These are phyloP conservation scores for Phalacrocorax carbo DNA, from an alignment of 2,113 vertebrate genomes.

Conservation along the genomic window DNA sequence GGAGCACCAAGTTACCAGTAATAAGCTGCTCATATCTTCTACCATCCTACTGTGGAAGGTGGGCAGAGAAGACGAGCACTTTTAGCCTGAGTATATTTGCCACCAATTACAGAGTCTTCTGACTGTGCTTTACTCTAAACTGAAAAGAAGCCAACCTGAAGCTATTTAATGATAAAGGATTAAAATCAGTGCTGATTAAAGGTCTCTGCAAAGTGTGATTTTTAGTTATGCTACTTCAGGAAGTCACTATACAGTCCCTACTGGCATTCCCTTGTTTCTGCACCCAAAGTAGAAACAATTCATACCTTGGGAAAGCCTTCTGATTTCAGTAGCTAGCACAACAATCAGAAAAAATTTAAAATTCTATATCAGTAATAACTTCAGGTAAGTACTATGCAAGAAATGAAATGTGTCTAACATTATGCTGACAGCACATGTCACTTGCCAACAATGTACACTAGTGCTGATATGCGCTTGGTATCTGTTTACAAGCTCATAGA, in stretches of 20 bases:
- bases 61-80: neutral
- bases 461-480: neutral
- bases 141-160: neutral
- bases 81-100: neutral
- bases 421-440: neutral
- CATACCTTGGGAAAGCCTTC: neutral
- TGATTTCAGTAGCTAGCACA: neutral
- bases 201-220: neutral
- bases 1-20: constrained; percentile 26
- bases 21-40: neutral
- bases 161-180: neutral
- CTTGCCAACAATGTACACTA: neutral
- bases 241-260: neutral
- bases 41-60: neutral
- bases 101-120: neutral
- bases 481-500: constrained; percentile 15
- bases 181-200: constrained; percentile 14
- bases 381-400: neutral
- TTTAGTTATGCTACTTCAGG: constrained; percentile 10
- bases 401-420: neutral
- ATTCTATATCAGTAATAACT: neutral
- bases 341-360: neutral
- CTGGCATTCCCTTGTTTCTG: neutral
- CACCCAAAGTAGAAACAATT: neutral
- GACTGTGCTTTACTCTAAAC: neutral